Evolutionary conservation across 2,888 invertebrate genomes (phyloP), one percentile per base, ranked within the genome.

Genomic region (Eurytoma californica): DNA sequence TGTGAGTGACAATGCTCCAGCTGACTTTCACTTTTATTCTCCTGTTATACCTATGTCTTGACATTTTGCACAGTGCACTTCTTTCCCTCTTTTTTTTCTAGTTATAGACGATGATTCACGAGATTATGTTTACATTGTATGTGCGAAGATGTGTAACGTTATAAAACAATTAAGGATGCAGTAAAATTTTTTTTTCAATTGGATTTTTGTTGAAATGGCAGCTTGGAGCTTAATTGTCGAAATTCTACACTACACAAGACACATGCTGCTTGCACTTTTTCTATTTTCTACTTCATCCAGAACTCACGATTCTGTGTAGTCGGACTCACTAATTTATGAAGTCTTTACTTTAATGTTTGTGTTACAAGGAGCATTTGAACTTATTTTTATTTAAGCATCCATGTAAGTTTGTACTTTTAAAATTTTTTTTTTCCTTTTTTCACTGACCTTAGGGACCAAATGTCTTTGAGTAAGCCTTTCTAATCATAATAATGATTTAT

Each of bases 1-100:
- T 90, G 90, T 90, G 90, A 90, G 90, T 90, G 86, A 85, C 84
- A 88, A 87, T 87, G 82, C 86, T 87, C 85, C 86, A 87, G 85
- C 86, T 85, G 84, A 84, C 87, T 84, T 85, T 88, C 85, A 81
- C 86, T 84, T 84, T 88, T 83, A 82, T 86, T 84, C 84, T 87
- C 80, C 84, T 88, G 83, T 82, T 85, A 83, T 87, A 86, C 84
- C 83, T 88, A 77, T 89, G 85, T 84, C 82, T 87, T 84, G 84
- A 87, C 80, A 84, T 86, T 77, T 81, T 87, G 82, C 84, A 87
- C 83, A 83, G 85, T 84, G 88, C 87, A 88, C 86, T 86, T 58
- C 47, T 75, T 20, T 66, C 69, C 51, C 66, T 78, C 39, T 78
- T 39, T 39, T 39, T 24, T 72, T 74, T 80, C 61, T 81, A 79